Percentiles rank a stretch among this genome's conserved stretches.
Conservation (phyloP, 2,888 invertebrate species). For the Drosophila buzzatii region DNA sequence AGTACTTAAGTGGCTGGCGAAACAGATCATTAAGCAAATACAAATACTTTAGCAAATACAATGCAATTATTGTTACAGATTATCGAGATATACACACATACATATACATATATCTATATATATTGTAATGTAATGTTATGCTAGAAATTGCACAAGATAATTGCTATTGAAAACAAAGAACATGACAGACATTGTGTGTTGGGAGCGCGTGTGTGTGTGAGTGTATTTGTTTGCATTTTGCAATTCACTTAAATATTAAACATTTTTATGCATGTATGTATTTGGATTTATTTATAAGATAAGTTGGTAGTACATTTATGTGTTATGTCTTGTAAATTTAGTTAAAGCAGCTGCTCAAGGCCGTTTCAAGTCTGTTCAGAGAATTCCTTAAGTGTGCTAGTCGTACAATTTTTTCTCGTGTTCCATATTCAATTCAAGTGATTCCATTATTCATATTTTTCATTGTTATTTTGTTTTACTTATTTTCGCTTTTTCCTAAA, state of each 20-base stretch:
- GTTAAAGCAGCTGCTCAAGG: slow-evolving; percentile 20
- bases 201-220: background rate
- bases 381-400: slow-evolving; percentile 62
- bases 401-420: slow-evolving; percentile 24
- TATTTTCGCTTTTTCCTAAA: slow-evolving; percentile 30
- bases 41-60: slow-evolving; percentile 69
- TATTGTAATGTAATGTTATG: slow-evolving; percentile 46
- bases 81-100: slow-evolving; percentile 16
- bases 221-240: slow-evolving; percentile 18
- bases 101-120: background rate
- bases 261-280: slow-evolving; percentile 23
- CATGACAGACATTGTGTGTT: slow-evolving; percentile 23
- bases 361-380: slow-evolving; percentile 62
- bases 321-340: slow-evolving; percentile 25
- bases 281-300: slow-evolving; percentile 32
- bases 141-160: slow-evolving; percentile 64
- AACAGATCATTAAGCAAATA: slow-evolving; percentile 46
- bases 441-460: slow-evolving; percentile 35
- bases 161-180: slow-evolving; percentile 37
- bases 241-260: slow-evolving; percentile 40
- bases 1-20: slow-evolving; percentile 52
- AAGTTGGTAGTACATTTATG: slow-evolving; percentile 20
- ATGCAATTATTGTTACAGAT: slow-evolving; percentile 45
- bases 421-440: slow-evolving; percentile 41
- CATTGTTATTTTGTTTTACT: slow-evolving; percentile 7